Evolutionary conservation across 2,888 invertebrate genomes (phyloP).

Genomic region (Oscheius onirici): DNA sequence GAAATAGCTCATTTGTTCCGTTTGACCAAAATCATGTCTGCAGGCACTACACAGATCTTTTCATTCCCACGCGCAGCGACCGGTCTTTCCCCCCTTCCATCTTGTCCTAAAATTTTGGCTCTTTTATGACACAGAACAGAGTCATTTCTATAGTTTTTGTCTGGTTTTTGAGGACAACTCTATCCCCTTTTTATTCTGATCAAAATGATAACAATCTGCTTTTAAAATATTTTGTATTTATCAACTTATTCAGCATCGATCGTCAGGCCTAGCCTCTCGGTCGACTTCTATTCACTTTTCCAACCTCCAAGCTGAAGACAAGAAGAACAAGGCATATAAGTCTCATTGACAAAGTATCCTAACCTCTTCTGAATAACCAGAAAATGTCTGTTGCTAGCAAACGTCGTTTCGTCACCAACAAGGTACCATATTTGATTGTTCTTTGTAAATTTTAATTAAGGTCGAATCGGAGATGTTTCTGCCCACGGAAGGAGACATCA

Average conservation of each 20-base stretch:
- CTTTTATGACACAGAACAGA: neutral
- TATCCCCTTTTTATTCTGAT: neutral
- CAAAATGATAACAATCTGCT: neutral
- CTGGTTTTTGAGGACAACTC: neutral
- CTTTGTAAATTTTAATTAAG: conserved; percentile 17
- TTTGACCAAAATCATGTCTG: neutral
- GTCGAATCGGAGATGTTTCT: conserved; percentile 32
- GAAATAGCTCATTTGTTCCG: neutral
- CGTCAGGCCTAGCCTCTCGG: conserved; percentile 25
- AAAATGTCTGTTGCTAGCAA: conserved; percentile 69
- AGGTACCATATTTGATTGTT: conserved; percentile 34
- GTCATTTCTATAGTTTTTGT: neutral
- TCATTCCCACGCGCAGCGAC: no score
- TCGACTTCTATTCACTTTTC: conserved; percentile 14
- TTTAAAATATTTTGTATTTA: neutral
- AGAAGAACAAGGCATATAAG: conserved; percentile 23
- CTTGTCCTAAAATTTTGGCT: neutral
- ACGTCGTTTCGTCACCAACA: conserved; percentile 66
- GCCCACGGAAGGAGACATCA: conserved; percentile 56
- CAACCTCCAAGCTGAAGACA: conserved; percentile 28
- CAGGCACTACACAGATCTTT: no score
- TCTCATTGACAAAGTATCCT: conserved; percentile 25
- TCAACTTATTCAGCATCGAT: conserved; percentile 14
- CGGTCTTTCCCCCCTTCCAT: neutral
- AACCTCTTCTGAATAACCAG: neutral